phyloP scores from a whole-genome alignment of 2,888 invertebrate genomes.

The Xanthia togata region DNA sequence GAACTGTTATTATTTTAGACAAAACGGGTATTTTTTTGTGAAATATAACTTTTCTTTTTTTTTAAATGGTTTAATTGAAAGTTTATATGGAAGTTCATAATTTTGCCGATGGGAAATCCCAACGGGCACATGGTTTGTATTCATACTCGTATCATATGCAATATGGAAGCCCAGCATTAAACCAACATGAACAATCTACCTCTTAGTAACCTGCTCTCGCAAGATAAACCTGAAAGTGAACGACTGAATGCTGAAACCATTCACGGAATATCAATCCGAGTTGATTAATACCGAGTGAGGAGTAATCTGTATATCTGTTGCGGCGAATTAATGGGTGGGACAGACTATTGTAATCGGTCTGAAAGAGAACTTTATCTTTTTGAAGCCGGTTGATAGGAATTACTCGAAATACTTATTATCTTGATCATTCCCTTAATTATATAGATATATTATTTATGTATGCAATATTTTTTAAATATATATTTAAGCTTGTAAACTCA shows the following conservation, averaged over 20 bases:
- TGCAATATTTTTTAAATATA: neutral
- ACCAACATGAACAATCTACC: neutral
- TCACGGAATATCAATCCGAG: constrained; percentile 17
- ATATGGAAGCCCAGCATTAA: neutral
- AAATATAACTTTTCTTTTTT: neutral
- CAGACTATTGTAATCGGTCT: constrained; percentile 4
- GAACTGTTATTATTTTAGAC: constrained; percentile 10
- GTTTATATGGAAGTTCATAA: neutral
- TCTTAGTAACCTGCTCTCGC: neutral
- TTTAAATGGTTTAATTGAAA: neutral
- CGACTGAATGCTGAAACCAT: constrained; percentile 18
- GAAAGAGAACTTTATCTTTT: neutral
- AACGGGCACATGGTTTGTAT: neutral
- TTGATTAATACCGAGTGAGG: constrained; percentile 37
- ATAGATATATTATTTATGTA: no score
- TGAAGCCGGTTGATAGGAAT: neutral
- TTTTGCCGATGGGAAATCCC: neutral
- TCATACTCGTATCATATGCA: neutral
- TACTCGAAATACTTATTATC: neutral
- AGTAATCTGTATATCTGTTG: constrained; percentile 32
- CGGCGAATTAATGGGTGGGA: constrained; percentile 17
- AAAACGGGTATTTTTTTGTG: neutral
- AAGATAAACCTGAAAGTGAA: constrained; percentile 11
- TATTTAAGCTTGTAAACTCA: neutral
- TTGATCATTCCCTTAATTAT: neutral